Evolutionary conservation across 1,140 invertebrate species (phyloP), one percentile per base, ranked within the genome.

Genomic region (Calliphora vicina): DNA sequence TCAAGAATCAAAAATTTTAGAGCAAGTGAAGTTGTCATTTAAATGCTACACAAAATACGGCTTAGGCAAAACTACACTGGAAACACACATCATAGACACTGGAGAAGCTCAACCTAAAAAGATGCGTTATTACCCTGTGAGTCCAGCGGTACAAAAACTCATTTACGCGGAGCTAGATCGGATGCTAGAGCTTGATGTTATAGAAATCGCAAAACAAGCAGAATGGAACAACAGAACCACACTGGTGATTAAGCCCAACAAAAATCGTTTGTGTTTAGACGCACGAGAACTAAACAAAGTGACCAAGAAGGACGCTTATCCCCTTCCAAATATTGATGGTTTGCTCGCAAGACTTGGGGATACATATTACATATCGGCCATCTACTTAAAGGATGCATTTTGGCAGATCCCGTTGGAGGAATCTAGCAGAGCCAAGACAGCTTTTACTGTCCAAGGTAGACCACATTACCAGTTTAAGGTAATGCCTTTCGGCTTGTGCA

Each of bases 111-210:
- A 15, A n/a, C 72, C 72, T 4, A 29, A 26, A 29, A 74, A 74
- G 35, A 25, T 26, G 72, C 72, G 72, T 13, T 74, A 85, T 26
- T 74, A 26, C 25, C 72, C 72, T 15, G 27, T 74, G 8, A 26
- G 23, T 29, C 72, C 72, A 17, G 72, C 72, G 12, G 72, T 74
- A 74, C 23, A 74, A 74, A 74, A 74, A 74, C 25, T 74, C 13
- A 29, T 20, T 5, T 29, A 74, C 25, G 23, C n/a, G 23, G 72
- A 74, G 15, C 15, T 74, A 74, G 72, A 74, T 29, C 74, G 84
- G 61, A 87, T 88, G 86, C 80, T 86, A 0, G 35, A 35, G 35
- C 35, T 35, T 10, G 35, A 35, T 35, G 35, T 35, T 35, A 35
- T 35, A 8, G 35, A 86, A 82, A 57, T 67, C 4, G 85, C 84